Conservation (phyloP, 1,140 invertebrate species). For the Heterodera schachtii region DNA sequence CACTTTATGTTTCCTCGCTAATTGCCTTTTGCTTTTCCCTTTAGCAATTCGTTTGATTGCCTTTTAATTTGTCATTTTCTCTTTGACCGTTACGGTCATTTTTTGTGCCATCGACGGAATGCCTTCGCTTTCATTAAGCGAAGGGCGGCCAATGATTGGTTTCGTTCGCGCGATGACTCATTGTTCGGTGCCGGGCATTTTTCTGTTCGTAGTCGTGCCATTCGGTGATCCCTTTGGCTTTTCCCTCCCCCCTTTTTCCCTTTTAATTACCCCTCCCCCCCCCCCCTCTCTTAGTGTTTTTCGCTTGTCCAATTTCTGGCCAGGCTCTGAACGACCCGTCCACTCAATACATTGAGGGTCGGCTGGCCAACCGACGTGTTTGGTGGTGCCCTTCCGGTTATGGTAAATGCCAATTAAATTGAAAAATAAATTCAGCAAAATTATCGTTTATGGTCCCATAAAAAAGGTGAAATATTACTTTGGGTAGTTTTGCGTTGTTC, state of each 20-base stretch:
- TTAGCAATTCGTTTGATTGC: no score
- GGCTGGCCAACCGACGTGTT: slow-evolving; percentile 63
- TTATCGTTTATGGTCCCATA: no score
- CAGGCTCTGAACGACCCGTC: slow-evolving; percentile 65
- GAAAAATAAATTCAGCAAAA: background rate
- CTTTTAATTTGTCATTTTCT: background rate
- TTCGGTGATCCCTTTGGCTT: background rate
- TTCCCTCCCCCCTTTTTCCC: slow-evolving; percentile 1
- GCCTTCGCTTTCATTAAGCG: background rate
- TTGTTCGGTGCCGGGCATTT: background rate
- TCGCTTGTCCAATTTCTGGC: background rate
- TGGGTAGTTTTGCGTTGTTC: slow-evolving; percentile 4
- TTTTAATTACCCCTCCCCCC: slow-evolving; percentile 9
- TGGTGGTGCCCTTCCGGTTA: slow-evolving; percentile 65
- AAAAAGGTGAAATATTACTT: background rate
- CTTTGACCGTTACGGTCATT: background rate
- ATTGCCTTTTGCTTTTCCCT: background rate
- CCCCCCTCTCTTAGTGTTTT: background rate
- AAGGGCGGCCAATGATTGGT: background rate
- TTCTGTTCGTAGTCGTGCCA: background rate
- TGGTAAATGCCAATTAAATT: slow-evolving; percentile 44
- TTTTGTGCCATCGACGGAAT: background rate
- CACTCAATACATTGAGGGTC: slow-evolving; percentile 64
- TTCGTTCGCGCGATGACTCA: background rate
- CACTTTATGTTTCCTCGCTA: background rate